Percentiles rank a stretch among this genome's conserved stretches.
These are phyloP conservation scores for Leptopilina myrica DNA, from an alignment of 2,888 invertebrate genomes.

Conservation along the genomic window DNA sequence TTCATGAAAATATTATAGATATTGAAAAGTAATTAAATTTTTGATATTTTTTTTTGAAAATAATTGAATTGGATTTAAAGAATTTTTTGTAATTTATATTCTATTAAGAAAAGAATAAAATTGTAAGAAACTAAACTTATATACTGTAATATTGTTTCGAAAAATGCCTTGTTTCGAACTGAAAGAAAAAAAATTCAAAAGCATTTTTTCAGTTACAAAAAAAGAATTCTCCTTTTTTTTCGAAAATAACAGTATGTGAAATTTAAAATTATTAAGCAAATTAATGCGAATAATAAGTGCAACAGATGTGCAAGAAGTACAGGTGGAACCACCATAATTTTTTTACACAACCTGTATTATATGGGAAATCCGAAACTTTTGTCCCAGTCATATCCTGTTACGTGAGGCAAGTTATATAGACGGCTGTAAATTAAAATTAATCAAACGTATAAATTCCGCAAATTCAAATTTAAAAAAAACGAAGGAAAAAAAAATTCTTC, in stretches of 20 bases:
- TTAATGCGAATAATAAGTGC: slow-evolving; percentile 8
- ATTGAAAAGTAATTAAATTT: too few relatives aligned
- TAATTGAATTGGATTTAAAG: too few relatives aligned
- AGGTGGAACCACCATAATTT: slow-evolving; percentile 34
- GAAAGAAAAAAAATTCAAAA: too few relatives aligned
- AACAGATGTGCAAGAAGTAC: slow-evolving; percentile 30
- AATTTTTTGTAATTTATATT: too few relatives aligned
- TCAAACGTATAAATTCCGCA: neutral
- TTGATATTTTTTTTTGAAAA: too few relatives aligned
- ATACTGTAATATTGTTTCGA: too few relatives aligned
- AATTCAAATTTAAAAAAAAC: neutral
- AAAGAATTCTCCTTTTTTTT: neutral
- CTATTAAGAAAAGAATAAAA: too few relatives aligned
- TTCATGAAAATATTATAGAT: too few relatives aligned
- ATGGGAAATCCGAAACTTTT: slow-evolving; percentile 26
- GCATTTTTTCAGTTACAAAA: too few relatives aligned
- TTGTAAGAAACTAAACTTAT: too few relatives aligned
- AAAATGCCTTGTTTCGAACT: too few relatives aligned
- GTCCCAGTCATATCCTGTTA: slow-evolving; percentile 31
- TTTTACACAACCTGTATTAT: slow-evolving; percentile 19
- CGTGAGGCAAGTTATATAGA: neutral
- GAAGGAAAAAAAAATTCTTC: neutral
- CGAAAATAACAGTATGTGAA: neutral
- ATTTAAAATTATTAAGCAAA: slow-evolving; percentile 13
- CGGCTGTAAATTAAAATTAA: slow-evolving; percentile 3